These are phyloP conservation scores for Rhinoraja longicauda DNA, from an alignment of 2,797 vertebrate genomes.

Conservation along the genomic window DNA sequence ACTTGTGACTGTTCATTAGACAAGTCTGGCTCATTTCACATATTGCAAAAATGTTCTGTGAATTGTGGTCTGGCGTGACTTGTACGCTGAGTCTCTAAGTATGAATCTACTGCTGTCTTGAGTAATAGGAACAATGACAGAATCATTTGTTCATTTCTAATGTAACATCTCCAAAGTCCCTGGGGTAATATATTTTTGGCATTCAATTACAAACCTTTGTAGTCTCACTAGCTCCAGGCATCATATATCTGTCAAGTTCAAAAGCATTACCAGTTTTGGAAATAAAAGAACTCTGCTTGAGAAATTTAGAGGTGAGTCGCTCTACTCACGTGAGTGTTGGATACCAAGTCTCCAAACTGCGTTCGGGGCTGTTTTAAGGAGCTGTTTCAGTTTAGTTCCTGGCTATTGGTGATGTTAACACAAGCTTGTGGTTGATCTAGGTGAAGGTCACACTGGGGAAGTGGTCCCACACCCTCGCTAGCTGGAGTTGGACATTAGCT, in stretches of 20 bases:
- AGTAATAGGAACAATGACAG: neutral
- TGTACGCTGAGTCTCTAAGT: neutral
- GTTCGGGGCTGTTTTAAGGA: too few species aligned
- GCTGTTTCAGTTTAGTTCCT: too few species aligned
- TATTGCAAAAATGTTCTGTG: neutral
- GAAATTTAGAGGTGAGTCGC: too few species aligned
- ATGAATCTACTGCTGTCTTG: constrained; percentile 16
- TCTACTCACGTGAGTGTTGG: too few species aligned
- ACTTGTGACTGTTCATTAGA: neutral
- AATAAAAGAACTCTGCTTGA: too few species aligned
- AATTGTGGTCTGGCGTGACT: neutral
- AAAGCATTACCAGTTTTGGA: neutral
- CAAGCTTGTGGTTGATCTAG: too few species aligned
- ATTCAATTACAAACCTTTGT: constrained; percentile 17
- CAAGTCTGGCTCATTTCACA: neutral
- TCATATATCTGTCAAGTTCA: neutral
- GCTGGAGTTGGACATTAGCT: too few species aligned
- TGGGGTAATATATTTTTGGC: constrained; percentile 9
- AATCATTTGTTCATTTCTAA: constrained; percentile 20
- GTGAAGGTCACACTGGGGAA: too few species aligned
- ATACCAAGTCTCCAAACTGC: too few species aligned
- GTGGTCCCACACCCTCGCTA: too few species aligned
- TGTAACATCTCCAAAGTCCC: constrained; percentile 4
- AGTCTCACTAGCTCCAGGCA: neutral
- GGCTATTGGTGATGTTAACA: too few species aligned